These are phyloP conservation scores for Reticulitermes lucifugus DNA, from an alignment of 2,888 invertebrate species.

Conservation along the genomic window DNA sequence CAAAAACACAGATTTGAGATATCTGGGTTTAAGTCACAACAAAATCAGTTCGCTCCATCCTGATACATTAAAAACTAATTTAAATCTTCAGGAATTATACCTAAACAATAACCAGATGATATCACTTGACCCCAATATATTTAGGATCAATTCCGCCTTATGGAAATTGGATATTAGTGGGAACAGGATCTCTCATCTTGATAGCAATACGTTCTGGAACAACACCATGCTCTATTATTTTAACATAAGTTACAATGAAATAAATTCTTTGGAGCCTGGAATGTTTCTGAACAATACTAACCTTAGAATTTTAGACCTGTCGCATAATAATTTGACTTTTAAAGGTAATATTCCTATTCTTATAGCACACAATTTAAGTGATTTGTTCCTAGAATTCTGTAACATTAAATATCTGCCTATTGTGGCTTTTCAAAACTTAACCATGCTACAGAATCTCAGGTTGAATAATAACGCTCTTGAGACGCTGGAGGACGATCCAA, in stretches of 20 bases:
- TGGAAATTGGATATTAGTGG: slow-evolving; percentile 31
- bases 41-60: slow-evolving; percentile 6
- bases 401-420: not conserved
- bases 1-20: slow-evolving; percentile 18
- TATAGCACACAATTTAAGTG: not conserved
- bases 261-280: not conserved
- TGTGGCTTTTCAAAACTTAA: slow-evolving; percentile 7
- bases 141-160: not conserved
- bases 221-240: slow-evolving; percentile 12
- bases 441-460: not conserved
- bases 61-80: slow-evolving; percentile 12
- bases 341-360: slow-evolving; percentile 21
- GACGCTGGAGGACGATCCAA: not conserved
- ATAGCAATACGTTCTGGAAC: slow-evolving; percentile 12
- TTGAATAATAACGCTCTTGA: slow-evolving; percentile 17
- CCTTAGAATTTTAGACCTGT: slow-evolving; percentile 10
- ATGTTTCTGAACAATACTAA: slow-evolving; percentile 7
- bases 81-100: slow-evolving; percentile 16
- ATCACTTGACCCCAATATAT: not conserved
- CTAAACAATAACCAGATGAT: not conserved
- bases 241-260: not conserved
- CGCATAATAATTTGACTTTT: slow-evolving; percentile 22
- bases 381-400: not conserved
- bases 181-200: not conserved
- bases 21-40: slow-evolving; percentile 25